These are phyloP conservation scores for Solea senegalensis DNA, from an alignment of 2,113 vertebrate species.

Conservation along the genomic window DNA sequence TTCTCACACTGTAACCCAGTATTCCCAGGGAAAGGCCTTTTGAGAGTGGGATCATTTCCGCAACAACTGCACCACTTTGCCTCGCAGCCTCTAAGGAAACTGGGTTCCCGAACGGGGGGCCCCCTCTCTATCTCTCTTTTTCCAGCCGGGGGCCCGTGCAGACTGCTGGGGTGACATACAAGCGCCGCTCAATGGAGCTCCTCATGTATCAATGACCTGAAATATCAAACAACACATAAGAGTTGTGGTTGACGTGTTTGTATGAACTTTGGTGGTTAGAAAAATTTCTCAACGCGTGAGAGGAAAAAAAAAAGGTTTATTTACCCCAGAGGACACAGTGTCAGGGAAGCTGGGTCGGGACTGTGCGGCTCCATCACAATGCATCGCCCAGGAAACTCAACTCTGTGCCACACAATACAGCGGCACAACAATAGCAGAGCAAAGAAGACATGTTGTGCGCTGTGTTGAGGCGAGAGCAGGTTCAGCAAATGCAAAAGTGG, in stretches of 20 bases:
- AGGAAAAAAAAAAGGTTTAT: constrained; percentile 12
- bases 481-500: constrained; percentile 23
- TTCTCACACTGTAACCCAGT: constrained; percentile 84
- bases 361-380: constrained; percentile 21
- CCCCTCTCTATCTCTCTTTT: constrained; percentile 45
- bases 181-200: constrained; percentile 65
- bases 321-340: constrained; percentile 42
- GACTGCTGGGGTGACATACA: constrained; percentile 50
- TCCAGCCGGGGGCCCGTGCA: constrained; percentile 33
- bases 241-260: constrained; percentile 70
- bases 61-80: constrained; percentile 76
- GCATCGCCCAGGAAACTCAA: constrained; percentile 39
- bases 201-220: constrained; percentile 75
- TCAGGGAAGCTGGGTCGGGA: constrained; percentile 24
- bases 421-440: constrained; percentile 19
- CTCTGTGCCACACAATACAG: constrained; percentile 35
- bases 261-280: constrained; percentile 71
- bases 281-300: constrained; percentile 42
- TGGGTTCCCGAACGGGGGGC: constrained; percentile 58
- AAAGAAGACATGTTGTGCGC: constrained; percentile 13
- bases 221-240: constrained; percentile 77
- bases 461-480: constrained; percentile 32
- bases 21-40: constrained; percentile 76
- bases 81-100: constrained; percentile 48
- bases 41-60: constrained; percentile 74